Conservation (phyloP, 1,140 invertebrate genomes). For the Idris sp. region DNA sequence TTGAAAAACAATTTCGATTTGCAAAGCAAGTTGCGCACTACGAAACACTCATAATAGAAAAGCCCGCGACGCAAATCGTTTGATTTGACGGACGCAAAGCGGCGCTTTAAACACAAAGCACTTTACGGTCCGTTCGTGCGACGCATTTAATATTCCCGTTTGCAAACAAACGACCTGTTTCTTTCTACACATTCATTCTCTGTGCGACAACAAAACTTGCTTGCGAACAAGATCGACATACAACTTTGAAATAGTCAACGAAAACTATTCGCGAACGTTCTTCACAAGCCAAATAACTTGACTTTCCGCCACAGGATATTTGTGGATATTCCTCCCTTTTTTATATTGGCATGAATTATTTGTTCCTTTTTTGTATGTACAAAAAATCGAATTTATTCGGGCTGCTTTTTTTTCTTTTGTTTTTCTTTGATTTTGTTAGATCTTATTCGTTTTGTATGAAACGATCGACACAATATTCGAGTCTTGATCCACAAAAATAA, state of each 20-base stretch:
- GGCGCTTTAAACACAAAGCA: conserved; percentile 1
- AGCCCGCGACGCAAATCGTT: not conserved
- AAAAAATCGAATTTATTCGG: not conserved
- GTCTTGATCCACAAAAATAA: conserved; percentile 16
- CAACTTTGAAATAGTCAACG: conserved; percentile 19
- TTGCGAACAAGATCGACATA: conserved; percentile 14
- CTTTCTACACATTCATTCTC: conserved; percentile 5
- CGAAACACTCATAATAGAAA: too few species aligned
- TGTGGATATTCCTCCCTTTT: conserved; percentile 16
- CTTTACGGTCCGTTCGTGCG: conserved; percentile 1
- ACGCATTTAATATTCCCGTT: conserved; percentile 18
- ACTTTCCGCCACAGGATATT: conserved; percentile 31
- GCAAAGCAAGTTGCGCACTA: too few species aligned
- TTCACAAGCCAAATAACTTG: conserved; percentile 8
- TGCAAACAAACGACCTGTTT: conserved; percentile 17
- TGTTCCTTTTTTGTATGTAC: too few species aligned
- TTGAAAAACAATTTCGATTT: too few species aligned
- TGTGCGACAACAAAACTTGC: conserved; percentile 16
- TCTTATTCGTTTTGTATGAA: conserved; percentile 15
- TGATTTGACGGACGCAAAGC: not conserved
- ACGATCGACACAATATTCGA: conserved; percentile 34
- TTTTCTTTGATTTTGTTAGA: too few species aligned
- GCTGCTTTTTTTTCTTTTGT: conserved; percentile 1
- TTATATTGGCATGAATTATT: too few species aligned
- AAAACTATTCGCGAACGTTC: conserved; percentile 26